Base-by-base conservation (phyloP, 2,797 vertebrate genomes). In the Decapterus maruadsi region DNA sequence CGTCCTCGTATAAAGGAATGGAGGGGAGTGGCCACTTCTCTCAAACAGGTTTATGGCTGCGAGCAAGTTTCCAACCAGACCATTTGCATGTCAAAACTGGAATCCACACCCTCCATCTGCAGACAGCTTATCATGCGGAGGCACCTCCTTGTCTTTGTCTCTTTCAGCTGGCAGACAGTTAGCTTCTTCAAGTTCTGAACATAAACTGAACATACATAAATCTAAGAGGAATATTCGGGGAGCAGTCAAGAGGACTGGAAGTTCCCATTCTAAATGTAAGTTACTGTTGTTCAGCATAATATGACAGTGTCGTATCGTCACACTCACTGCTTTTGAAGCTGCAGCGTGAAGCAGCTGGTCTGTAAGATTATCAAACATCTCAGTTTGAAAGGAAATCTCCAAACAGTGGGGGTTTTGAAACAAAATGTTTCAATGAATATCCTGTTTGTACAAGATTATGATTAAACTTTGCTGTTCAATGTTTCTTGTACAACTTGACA, bases 31-130 rank as follows among this genome's bases (percentile, higher is more conserved):
- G 92, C 92, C 67, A 80, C 75, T 68, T 54, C 66, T 75, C 77
- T 92, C 74, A 91, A 95, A 95, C 95, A 93, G 94, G 95, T 96
- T 95, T 93, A 90, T 86, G 84, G 60, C 81, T 77, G 90, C 89
- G 91, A 92, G 85, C 93, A 85, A 87, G 90, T 90, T 95, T 89
- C 87, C 46, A 83, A 92, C 71, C 76, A 85, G 91, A 84, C 66
- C 56, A 88, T 90, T 90, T 94, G 92, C 97, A 94, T 97, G 97
- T 96, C 88, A 93, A 89, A 94, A 97, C 97, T 93, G 82, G 96
- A 96, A 93, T 94, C 91, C 94, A 94, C 96, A 93, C 96, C 96
- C 95, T 95, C 92, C 43, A 72, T 79, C 75, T 83, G 90, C 87
- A 90, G 89, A 89, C 82, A 68, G 78, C 82, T 91, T 85, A 77